These are phyloP conservation scores for Tipula vernalis DNA, from an alignment of 2,888 invertebrate species.

Conservation along the genomic window DNA sequence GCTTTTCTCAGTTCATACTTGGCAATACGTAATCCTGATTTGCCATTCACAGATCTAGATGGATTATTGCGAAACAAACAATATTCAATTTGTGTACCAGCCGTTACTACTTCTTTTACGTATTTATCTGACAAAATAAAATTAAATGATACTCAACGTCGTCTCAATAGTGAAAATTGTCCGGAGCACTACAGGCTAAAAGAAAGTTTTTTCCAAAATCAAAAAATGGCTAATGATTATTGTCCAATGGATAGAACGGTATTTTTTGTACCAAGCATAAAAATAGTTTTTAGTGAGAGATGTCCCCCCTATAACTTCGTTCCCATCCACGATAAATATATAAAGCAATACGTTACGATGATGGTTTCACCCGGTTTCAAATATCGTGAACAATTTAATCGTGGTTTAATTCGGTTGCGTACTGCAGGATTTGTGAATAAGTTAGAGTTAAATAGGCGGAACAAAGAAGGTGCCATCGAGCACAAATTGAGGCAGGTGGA, in stretches of 20 bases:
- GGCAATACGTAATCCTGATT: neutral
- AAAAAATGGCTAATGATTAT: neutral
- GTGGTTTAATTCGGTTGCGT: neutral
- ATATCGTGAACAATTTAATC: neutral
- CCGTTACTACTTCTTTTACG: neutral
- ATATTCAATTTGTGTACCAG: neutral
- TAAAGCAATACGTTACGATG: neutral
- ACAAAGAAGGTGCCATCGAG: no score
- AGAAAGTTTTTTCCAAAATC: no score
- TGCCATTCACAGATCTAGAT: neutral
- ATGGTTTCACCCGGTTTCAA: neutral
- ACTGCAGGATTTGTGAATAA: neutral
- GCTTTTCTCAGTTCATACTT: neutral
- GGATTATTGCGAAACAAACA: neutral
- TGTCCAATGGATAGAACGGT: neutral
- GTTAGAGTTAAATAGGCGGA: neutral
- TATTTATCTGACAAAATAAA: neutral
- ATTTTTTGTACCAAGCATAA: neutral
- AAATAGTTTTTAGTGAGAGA: neutral
- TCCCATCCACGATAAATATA: neutral
- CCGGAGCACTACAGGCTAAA: neutral
- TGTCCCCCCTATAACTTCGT: neutral
- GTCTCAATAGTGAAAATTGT: neutral
- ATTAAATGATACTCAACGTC: neutral
- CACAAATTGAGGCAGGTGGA: neutral